Conservation (phyloP, 64 coral and sea anemone genomes). For the Porites lutea region DNA sequence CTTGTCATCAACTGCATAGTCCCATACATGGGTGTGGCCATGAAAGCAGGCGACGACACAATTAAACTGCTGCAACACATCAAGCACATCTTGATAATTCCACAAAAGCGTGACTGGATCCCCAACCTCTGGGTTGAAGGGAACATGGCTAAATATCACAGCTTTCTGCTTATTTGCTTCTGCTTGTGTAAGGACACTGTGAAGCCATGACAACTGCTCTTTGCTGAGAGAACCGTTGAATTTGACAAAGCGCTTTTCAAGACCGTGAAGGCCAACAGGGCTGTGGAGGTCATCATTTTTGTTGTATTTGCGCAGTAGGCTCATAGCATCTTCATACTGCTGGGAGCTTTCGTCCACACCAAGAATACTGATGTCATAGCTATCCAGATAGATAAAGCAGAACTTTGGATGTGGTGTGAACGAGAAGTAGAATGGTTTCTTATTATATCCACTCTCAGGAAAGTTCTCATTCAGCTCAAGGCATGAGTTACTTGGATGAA, state of each 20-base stretch:
- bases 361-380: constrained; percentile 76
- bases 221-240: constrained; percentile 75
- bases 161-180: constrained; percentile 68
- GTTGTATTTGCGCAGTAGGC: constrained; percentile 65
- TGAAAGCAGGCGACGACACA: constrained; percentile 73
- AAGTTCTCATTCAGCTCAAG: background rate
- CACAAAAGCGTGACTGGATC: constrained; percentile 52
- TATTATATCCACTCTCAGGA: background rate
- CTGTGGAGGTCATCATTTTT: constrained; percentile 54
- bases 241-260: constrained; percentile 54
- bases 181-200: constrained; percentile 44
- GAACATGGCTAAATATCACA: constrained; percentile 81
- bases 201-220: constrained; percentile 73
- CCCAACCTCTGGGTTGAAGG: constrained; percentile 40
- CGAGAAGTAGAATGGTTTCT: constrained; percentile 64
- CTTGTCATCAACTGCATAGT: constrained; percentile 45
- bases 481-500: constrained; percentile 33
- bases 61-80: constrained; percentile 59
- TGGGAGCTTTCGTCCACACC: constrained; percentile 42
- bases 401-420: constrained; percentile 71
- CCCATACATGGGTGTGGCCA: constrained; percentile 69
- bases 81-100: constrained; percentile 75
- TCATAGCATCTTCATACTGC: constrained; percentile 52
- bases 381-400: constrained; percentile 75
- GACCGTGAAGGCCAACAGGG: constrained; percentile 35